phyloP scores from a whole-genome alignment of 2,888 invertebrate genomes.

The Caenorhabditis becei region DNA sequence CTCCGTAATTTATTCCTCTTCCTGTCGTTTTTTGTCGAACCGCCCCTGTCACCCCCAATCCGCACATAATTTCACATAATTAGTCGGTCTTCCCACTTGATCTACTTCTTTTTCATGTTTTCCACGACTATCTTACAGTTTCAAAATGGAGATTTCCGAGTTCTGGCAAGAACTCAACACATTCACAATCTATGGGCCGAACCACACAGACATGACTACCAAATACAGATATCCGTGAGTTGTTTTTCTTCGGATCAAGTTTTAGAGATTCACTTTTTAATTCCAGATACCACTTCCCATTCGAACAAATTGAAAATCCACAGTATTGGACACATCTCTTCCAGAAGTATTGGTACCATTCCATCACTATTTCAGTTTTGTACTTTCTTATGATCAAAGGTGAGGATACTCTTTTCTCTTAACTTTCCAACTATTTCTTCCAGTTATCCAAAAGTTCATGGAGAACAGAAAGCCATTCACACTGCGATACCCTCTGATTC shows the following conservation, averaged over 20 bases:
- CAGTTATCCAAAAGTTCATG: constrained; percentile 82
- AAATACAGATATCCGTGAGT: constrained; percentile 78
- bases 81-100: constrained; percentile 15
- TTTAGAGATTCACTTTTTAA: not conserved
- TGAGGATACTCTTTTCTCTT: constrained; percentile 8
- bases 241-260: no score
- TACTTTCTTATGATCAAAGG: constrained; percentile 71
- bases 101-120: constrained; percentile 9
- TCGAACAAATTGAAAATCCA: constrained; percentile 76
- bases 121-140: not conserved
- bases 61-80: constrained; percentile 37
- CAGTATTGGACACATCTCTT: constrained; percentile 75
- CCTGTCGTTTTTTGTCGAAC: not conserved
- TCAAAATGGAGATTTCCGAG: constrained; percentile 61
- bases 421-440: constrained; percentile 3
- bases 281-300: constrained; percentile 77
- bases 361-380: constrained; percentile 85
- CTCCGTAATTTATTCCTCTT: constrained; percentile 15
- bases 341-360: constrained; percentile 86
- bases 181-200: constrained; percentile 77
- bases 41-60: constrained; percentile 14
- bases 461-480: constrained; percentile 82
- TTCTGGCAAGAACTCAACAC: constrained; percentile 71
- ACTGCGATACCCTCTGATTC: constrained; percentile 82
- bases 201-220: constrained; percentile 71